Conservation (phyloP, 2,888 invertebrate species). For the Cataglyphis livida region DNA sequence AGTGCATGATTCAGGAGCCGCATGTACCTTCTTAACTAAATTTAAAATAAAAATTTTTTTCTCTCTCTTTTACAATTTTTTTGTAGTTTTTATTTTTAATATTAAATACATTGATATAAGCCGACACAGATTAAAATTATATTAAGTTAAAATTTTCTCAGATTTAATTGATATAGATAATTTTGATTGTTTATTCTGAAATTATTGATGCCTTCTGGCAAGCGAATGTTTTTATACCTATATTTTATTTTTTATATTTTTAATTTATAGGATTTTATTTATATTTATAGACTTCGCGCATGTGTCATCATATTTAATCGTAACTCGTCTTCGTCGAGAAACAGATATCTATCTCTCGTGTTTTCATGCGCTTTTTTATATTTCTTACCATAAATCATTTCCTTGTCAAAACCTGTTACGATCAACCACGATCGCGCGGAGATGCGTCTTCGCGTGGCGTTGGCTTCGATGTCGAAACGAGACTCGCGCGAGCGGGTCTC, state of each 20-base stretch:
- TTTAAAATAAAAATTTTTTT: constrained; percentile 1
- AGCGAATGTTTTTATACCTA: neutral
- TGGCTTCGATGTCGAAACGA: constrained; percentile 31
- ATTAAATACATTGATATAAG: neutral
- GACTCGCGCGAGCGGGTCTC: neutral
- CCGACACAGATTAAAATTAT: neutral
- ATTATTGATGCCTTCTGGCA: neutral
- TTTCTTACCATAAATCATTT: constrained; percentile 9
- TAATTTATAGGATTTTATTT: neutral
- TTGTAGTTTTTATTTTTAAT: neutral
- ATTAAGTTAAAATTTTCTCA: neutral
- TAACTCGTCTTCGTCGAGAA: constrained; percentile 2
- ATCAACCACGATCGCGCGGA: constrained; percentile 17
- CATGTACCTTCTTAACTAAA: neutral
- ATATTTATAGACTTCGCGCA: neutral
- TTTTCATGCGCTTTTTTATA: neutral
- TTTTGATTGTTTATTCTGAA: neutral
- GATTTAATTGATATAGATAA: neutral
- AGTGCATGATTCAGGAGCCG: neutral
- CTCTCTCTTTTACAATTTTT: neutral
- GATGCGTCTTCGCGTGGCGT: neutral
- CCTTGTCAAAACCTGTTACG: constrained; percentile 9
- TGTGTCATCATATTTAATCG: neutral
- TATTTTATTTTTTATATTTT: neutral
- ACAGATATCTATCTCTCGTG: neutral